Percentiles rank a stretch among this genome's conserved stretches.
Evolutionary conservation across 2,113 vertebrate species (phyloP).

Genomic region (Tachuris rubrigastra): DNA sequence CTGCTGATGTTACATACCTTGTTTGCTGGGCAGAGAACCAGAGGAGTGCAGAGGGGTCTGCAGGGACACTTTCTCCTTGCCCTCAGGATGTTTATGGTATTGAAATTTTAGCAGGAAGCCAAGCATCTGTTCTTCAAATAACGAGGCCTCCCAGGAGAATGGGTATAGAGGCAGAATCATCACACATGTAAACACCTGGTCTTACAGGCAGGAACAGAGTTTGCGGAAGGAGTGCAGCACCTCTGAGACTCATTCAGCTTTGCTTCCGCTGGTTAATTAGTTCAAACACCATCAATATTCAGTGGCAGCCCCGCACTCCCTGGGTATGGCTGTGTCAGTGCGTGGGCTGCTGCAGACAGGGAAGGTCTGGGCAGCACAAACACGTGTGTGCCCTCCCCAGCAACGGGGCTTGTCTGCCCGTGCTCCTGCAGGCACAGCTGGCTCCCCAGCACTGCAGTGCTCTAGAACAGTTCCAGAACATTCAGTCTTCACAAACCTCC

Average conservation of each 20-base stretch:
- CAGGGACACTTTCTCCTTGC: not conserved
- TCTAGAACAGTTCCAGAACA: not conserved
- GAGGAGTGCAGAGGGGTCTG: not conserved
- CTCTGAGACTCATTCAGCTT: conserved; percentile 30
- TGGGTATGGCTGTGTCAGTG: not conserved
- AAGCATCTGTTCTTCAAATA: conserved; percentile 41
- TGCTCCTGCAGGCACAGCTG: not conserved
- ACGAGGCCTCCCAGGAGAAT: not conserved
- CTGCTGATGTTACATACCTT: not conserved
- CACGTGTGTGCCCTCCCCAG: not conserved
- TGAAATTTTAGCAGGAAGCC: conserved; percentile 44
- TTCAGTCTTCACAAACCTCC: not conserved
- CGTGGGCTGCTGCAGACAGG: not conserved
- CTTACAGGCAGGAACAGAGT: not conserved
- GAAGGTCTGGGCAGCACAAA: not conserved
- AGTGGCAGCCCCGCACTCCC: not conserved
- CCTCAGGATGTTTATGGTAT: not conserved
- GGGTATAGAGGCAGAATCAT: not conserved
- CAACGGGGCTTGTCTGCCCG: not conserved
- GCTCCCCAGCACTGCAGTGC: not conserved
- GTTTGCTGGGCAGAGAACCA: not conserved
- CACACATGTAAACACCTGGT: conserved; percentile 17
- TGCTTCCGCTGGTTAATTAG: conserved; percentile 24
- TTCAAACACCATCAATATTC: conserved; percentile 32
- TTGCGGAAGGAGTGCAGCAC: not conserved